These are phyloP conservation scores for Tetramorium simillimum DNA, from an alignment of 1,140 invertebrate species.

Conservation along the genomic window DNA sequence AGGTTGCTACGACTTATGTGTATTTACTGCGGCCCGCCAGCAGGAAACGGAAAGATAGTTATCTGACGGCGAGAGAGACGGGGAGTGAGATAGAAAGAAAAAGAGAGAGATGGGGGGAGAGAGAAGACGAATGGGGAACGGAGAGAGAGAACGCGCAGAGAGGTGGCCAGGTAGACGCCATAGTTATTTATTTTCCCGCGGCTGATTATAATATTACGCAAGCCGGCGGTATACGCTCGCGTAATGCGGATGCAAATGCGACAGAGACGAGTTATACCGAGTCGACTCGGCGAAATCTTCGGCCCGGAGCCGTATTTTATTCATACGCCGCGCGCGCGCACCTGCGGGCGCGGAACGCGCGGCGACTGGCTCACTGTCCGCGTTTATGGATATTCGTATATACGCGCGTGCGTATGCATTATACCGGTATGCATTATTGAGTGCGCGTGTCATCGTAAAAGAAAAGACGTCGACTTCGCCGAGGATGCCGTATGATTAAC, in stretches of 20 bases:
- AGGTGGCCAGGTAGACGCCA: slow-evolving; percentile 63
- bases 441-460: slow-evolving; percentile 2
- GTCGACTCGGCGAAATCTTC: slow-evolving; percentile 74
- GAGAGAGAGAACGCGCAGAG: slow-evolving; percentile 1
- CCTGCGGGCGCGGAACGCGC: slow-evolving; percentile 33
- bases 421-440: slow-evolving; percentile 15
- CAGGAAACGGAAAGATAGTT: slow-evolving; percentile 81
- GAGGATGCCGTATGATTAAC: slow-evolving; percentile 12
- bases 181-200: slow-evolving; percentile 79
- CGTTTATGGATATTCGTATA: slow-evolving; percentile 26
- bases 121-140: not conserved
- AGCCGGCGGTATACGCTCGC: slow-evolving; percentile 69
- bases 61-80: slow-evolving; percentile 71
- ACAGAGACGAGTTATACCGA: slow-evolving; percentile 69
- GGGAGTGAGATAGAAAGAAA: slow-evolving; percentile 35
- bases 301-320: slow-evolving; percentile 76
- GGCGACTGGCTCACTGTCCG: not conserved
- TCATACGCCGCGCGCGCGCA: slow-evolving; percentile 70
- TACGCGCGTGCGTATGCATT: not conserved
- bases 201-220: slow-evolving; percentile 81
- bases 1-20: slow-evolving; percentile 70
- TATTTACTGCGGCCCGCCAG: slow-evolving; percentile 75
- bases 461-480: not conserved
- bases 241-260: slow-evolving; percentile 79
- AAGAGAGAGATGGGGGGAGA: not conserved